phyloP scores from a whole-genome alignment of 2,797 vertebrate genomes.

The Tarsius wallacei region DNA sequence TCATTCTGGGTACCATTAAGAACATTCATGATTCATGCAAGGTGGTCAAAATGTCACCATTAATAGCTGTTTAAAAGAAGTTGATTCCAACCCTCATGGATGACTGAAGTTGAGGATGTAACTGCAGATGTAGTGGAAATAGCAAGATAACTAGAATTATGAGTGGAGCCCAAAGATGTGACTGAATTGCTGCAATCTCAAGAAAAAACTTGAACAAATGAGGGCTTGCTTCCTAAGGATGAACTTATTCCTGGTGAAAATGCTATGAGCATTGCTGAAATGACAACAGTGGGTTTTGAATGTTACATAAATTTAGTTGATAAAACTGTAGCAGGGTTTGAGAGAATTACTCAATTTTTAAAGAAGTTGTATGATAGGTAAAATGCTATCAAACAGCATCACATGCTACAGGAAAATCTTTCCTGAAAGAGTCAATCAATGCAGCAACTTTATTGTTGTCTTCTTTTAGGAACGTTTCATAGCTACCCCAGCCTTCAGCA shows the following conservation, averaged over 20 bases:
- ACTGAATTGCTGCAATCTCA: not conserved
- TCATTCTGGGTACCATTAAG: not conserved
- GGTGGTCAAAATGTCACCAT: not conserved
- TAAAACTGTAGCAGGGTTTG: not conserved
- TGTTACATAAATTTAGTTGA: not conserved
- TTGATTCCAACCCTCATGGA: not conserved
- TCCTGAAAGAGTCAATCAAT: not conserved
- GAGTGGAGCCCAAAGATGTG: not conserved
- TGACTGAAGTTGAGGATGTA: not conserved
- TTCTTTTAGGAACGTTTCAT: not conserved
- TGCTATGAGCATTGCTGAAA: not conserved
- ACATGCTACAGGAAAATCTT: not conserved
- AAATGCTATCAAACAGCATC: not conserved
- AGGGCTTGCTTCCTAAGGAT: not conserved
- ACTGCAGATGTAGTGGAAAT: not conserved
- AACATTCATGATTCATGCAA: not conserved
- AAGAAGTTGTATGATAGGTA: not conserved
- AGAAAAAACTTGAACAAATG: not conserved
- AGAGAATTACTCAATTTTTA: not conserved
- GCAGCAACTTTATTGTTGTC: not conserved
- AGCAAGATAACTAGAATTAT: not conserved
- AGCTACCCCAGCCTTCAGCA: not conserved
- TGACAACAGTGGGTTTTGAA: not conserved
- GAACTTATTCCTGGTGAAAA: not conserved
- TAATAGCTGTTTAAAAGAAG: not conserved